Conservation (phyloP, 1,140 invertebrate genomes). For the Zeugodacus cucurbitae region DNA sequence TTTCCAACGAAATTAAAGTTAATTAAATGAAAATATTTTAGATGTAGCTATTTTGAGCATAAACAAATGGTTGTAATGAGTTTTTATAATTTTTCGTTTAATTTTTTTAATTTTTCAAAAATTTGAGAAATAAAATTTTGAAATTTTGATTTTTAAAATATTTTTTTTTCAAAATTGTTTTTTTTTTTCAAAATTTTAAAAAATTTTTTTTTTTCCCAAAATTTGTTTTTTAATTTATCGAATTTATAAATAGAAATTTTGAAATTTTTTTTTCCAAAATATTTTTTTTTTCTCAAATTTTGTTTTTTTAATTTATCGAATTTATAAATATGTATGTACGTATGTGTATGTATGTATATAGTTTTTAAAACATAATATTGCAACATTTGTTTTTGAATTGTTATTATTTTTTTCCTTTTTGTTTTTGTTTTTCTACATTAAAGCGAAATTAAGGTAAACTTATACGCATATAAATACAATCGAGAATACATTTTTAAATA, state of each 20-base stretch:
- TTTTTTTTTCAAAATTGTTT: too few species aligned
- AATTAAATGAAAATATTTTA: neutral
- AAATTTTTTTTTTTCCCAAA: too few species aligned
- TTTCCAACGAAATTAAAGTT: neutral
- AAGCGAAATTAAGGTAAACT: constrained; percentile 11
- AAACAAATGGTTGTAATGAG: neutral
- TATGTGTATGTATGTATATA: neutral
- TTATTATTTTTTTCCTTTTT: neutral
- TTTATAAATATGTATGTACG: neutral
- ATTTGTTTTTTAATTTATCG: too few species aligned
- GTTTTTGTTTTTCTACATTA: neutral
- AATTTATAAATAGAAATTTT: too few species aligned
- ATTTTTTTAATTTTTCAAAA: neutral
- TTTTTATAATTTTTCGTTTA: neutral
- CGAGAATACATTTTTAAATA: neutral
- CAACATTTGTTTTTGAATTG: neutral
- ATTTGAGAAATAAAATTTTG: neutral
- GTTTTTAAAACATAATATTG: constrained; percentile 5
- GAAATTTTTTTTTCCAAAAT: too few species aligned
- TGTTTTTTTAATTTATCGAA: neutral
- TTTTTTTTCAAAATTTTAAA: too few species aligned
- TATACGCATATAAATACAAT: neutral
- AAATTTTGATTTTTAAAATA: too few species aligned
- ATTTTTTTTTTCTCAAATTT: too few species aligned
- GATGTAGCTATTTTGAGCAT: neutral